Base-by-base conservation (phyloP, 2,888 invertebrate species). In the Morpho achilles region DNA sequence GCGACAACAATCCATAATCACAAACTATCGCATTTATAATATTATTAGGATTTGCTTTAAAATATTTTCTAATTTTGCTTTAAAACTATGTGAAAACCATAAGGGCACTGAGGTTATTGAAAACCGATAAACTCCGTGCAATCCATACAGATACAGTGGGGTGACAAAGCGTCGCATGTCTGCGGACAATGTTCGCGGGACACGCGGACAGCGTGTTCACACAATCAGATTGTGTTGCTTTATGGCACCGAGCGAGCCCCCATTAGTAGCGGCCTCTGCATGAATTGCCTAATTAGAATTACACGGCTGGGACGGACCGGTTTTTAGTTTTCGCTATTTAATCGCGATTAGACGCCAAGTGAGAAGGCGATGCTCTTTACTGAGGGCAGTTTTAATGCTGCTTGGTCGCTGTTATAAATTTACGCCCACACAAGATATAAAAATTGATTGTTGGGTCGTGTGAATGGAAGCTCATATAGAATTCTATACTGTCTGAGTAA, bases 211-310 rank as follows among this genome's bases (percentile, higher is more conserved):
- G 68, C 78, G 84, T 86, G 87, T 87, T 86, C 88, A 87, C 88
- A 87, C 84, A 82, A 88, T 88, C 89, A 80, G 89, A 89, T 89
- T 86, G 82, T 72, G 74, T 71, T 82, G 79, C 73, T 87, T 85
- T 87, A 87, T 84, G 79, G 86, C 80, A 77, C 75, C 77, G 76
- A 76, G 69, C 73, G 74, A 68, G 76, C 71, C 75, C 16, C 84
- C 87, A 88, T 88, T 89, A 88, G 85, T 77, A 76, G 73, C 73
- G 74, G 71, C 78, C 73, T 74, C 73, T 77, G 79, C 79, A 78
- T 78, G 82, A 79, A 85, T 86, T 86, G 86, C 86, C 89, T 89
- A 88, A 89, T 89, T 89, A 89, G 87, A 87, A 85, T 82, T 84
- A 85, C 84, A 81, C 73, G 80, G 73, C 64, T 67, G 54, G 54